These are phyloP conservation scores for Delia radicum DNA, from an alignment of 1,140 invertebrate species.

Conservation along the genomic window DNA sequence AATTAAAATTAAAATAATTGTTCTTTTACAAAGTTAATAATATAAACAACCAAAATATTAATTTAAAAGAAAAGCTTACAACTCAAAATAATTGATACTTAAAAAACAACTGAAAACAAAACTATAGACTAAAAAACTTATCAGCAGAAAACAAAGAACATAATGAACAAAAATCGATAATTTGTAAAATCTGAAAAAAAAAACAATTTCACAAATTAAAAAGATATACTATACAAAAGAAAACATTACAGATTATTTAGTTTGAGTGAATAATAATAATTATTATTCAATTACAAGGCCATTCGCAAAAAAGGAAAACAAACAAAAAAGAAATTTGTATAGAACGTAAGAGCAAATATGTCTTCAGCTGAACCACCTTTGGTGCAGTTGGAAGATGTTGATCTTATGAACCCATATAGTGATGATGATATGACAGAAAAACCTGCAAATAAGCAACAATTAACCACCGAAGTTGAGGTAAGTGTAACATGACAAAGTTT, in stretches of 20 bases:
- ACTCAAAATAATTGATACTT: too few relatives aligned
- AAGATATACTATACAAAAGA: background rate
- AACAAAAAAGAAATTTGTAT: background rate
- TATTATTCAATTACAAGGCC: background rate
- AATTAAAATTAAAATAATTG: background rate
- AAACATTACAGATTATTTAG: background rate
- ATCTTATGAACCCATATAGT: constrained; percentile 46
- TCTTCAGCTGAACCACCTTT: constrained; percentile 33
- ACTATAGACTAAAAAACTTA: too few relatives aligned
- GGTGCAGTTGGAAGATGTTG: constrained; percentile 47
- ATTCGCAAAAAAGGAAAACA: background rate
- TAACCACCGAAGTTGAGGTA: constrained; percentile 50
- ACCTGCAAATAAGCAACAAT: constrained; percentile 24
- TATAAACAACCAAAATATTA: background rate
- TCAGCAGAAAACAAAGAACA: background rate
- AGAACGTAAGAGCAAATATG: background rate
- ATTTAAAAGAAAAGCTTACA: too few relatives aligned
- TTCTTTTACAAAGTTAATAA: background rate
- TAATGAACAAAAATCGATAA: constrained; percentile 3
- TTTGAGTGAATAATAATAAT: background rate
- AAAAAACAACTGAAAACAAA: too few relatives aligned
- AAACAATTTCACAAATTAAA: background rate
- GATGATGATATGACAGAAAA: constrained; percentile 33
- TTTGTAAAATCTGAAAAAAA: background rate
- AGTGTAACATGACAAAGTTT: constrained; percentile 9